Evolutionary conservation across 2,113 vertebrate species (phyloP).

Genomic region (Trogon surrucura): DNA sequence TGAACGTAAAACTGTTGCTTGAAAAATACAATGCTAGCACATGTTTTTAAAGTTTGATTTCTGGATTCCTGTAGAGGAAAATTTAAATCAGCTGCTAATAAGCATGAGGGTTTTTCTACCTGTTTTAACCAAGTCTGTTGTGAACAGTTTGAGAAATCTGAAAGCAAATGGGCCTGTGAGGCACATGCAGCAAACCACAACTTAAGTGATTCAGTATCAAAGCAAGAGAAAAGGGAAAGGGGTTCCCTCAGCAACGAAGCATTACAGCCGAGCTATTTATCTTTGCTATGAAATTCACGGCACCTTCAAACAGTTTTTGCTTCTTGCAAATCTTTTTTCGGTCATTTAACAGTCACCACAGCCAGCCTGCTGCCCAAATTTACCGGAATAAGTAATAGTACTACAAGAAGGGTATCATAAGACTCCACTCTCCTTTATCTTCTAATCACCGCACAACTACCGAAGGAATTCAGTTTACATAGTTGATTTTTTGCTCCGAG

Average conservation of each 20-base stretch:
- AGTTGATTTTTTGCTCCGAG: background rate
- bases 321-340: background rate
- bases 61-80: background rate
- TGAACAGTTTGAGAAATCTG: background rate
- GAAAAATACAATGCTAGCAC: background rate
- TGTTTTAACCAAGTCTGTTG: background rate
- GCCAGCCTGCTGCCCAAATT: background rate
- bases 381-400: background rate
- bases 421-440: background rate
- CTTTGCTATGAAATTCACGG: background rate
- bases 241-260: background rate
- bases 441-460: background rate
- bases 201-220: background rate
- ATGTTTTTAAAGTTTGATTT: background rate
- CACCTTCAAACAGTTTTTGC: background rate
- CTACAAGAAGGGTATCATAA: background rate
- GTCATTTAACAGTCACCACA: background rate
- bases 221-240: background rate
- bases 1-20: background rate
- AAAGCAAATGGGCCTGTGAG: background rate
- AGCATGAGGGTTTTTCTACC: background rate
- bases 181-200: background rate
- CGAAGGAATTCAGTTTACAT: background rate
- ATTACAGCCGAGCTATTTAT: background rate
- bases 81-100: background rate